Evolutionary conservation across 2,888 invertebrate species (phyloP).

Genomic region (Slavum lentiscoides): DNA sequence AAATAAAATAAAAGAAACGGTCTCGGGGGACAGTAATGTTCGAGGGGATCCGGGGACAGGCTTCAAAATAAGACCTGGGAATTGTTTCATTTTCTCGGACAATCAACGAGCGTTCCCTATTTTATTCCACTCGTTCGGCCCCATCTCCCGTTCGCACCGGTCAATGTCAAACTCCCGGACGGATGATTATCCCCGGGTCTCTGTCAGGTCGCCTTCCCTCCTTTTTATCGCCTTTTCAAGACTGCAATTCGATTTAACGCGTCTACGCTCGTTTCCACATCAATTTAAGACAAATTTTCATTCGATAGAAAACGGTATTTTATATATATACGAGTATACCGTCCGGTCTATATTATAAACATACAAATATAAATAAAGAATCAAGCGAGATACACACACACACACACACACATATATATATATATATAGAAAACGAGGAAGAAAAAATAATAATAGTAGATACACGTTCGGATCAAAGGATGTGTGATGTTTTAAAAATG

Average conservation of each 20-base stretch:
- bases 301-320: slow-evolving; percentile 37
- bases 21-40: slow-evolving; percentile 54
- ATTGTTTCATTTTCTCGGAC: slow-evolving; percentile 57
- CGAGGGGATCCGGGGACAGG: slow-evolving; percentile 55
- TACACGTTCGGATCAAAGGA: slow-evolving; percentile 39
- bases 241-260: slow-evolving; percentile 52
- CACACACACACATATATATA: neutral
- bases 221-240: slow-evolving; percentile 52
- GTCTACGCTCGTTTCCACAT: slow-evolving; percentile 38
- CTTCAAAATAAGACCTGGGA: slow-evolving; percentile 57
- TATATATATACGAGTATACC: neutral
- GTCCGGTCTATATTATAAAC: neutral
- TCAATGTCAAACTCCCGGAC: slow-evolving; percentile 52
- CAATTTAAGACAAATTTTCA: slow-evolving; percentile 52
- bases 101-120: slow-evolving; percentile 55
- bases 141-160: slow-evolving; percentile 42
- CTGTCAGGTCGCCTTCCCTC: slow-evolving; percentile 12
- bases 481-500: slow-evolving; percentile 40
- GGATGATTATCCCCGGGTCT: slow-evolving; percentile 51
- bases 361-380: too few species aligned
- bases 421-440: neutral
- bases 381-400: too few species aligned
- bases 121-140: slow-evolving; percentile 48
- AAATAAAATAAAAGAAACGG: slow-evolving; percentile 52
- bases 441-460: slow-evolving; percentile 19